phyloP scores from a whole-genome alignment of 2,113 vertebrate genomes.

The Macaca mulatta region DNA sequence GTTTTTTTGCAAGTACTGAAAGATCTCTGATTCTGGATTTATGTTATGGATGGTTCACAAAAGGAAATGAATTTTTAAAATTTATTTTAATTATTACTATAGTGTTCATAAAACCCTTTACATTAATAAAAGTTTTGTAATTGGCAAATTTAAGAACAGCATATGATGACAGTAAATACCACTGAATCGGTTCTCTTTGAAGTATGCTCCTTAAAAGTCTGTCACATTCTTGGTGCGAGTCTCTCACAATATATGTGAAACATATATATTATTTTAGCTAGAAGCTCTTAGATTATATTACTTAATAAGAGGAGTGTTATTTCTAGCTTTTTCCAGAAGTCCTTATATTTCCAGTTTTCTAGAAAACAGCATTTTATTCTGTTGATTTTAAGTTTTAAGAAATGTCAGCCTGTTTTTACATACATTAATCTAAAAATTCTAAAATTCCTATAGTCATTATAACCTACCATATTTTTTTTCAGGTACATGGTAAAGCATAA shows the following conservation, averaged over 20 bases:
- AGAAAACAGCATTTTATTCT: background rate
- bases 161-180: background rate
- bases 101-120: constrained; percentile 8
- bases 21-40: background rate
- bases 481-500: constrained; percentile 99
- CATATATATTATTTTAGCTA: background rate
- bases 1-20: background rate
- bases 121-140: background rate
- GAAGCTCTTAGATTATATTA: background rate
- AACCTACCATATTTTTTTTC: constrained; percentile 58
- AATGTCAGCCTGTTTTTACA: constrained; percentile 20
- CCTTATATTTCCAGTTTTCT: background rate
- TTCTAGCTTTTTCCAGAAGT: background rate
- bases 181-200: background rate
- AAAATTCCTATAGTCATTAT: background rate
- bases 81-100: constrained; percentile 22
- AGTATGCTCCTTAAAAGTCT: background rate
- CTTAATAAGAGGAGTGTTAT: background rate
- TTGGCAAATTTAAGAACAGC: background rate
- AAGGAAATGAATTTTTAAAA: background rate
- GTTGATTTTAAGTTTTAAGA: constrained; percentile 36
- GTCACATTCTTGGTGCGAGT: background rate
- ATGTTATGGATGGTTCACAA: background rate
- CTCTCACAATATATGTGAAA: background rate
- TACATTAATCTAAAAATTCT: constrained; percentile 28